Base-by-base conservation (phyloP, 2,888 invertebrate genomes). In the Prenolepis imparis region DNA sequence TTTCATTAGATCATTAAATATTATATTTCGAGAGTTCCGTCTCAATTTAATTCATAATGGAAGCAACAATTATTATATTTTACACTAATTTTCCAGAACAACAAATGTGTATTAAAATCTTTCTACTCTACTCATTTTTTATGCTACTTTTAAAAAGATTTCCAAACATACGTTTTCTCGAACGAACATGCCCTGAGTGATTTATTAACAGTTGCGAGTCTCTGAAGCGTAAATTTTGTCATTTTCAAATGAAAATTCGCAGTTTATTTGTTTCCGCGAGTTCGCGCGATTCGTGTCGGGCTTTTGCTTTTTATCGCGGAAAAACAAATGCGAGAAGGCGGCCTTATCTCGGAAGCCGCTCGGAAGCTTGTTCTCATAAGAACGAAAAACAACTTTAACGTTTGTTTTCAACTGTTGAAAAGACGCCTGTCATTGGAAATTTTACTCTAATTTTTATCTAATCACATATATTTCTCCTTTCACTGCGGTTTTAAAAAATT, bases 241-340 rank as follows among this genome's bases (percentile, higher is more conserved):
- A 32, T 15, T 77, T 77, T 77, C n/a, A 39, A 39, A 77, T 68
- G 77, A 48, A 78, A 75, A 81, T 44, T 59, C 48, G 44, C 4
- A 18, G 39, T 48, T 52, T 28, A 11, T 84, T 63, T 15, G 73
- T 86, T 86, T 85, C 67, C 82, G 78, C 78, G 82, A 86, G 78
- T 81, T n/a, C 72, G 68, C n/a, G 64, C 77, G 77, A 81, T 81
- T 80, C 77, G 55, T 77, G 55, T 64, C 24, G 61, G 66, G 73
- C 52, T 67, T 77, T 77, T 36, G 81, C 36, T 78, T 89, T 89
- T 88, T 85, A 87, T 89, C 83, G 64, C 48, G 84, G 67, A 87
- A 83, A 87, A 89, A 88, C 82, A 88, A 88, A 84, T 55, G 82
- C 67, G 73, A 72, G 48, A 66, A 83, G 66, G 36, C 57, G 67